These are phyloP conservation scores for Coturnix japonica DNA, from an alignment of 2,113 vertebrate genomes.

Conservation along the genomic window DNA sequence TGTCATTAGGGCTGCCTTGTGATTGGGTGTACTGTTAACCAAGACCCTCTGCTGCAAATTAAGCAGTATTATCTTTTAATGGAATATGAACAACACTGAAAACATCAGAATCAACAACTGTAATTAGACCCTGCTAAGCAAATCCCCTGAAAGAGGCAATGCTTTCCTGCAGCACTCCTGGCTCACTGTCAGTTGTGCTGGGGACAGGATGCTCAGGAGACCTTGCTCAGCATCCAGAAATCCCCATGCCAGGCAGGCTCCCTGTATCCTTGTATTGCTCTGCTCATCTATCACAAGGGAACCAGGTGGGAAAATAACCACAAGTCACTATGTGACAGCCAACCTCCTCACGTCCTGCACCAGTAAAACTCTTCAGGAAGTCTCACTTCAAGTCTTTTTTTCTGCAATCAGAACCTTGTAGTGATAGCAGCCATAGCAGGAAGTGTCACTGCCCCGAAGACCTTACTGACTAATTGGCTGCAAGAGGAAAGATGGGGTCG, in stretches of 20 bases:
- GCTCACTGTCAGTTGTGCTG: background rate
- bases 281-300: background rate
- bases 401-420: background rate
- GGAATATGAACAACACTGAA: conserved; percentile 66
- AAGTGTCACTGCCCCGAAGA: background rate
- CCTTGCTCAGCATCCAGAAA: background rate
- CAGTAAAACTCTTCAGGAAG: conserved; percentile 26
- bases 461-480: background rate
- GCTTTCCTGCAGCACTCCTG: background rate
- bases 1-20: conserved; percentile 66
- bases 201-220: background rate
- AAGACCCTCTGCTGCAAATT: conserved; percentile 65
- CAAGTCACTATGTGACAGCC: background rate
- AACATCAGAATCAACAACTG: conserved; percentile 58
- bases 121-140: conserved; percentile 60
- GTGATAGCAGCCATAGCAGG: background rate
- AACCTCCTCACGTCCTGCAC: background rate
- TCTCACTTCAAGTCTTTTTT: background rate
- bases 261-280: background rate
- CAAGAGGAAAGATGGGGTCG: background rate
- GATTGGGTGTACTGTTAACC: conserved; percentile 60
- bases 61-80: conserved; percentile 68
- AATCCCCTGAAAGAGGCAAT: conserved; percentile 59
- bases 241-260: background rate
- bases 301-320: background rate